Base-by-base conservation (phyloP, 2,113 vertebrate species). In the Eulemur macaco region DNA sequence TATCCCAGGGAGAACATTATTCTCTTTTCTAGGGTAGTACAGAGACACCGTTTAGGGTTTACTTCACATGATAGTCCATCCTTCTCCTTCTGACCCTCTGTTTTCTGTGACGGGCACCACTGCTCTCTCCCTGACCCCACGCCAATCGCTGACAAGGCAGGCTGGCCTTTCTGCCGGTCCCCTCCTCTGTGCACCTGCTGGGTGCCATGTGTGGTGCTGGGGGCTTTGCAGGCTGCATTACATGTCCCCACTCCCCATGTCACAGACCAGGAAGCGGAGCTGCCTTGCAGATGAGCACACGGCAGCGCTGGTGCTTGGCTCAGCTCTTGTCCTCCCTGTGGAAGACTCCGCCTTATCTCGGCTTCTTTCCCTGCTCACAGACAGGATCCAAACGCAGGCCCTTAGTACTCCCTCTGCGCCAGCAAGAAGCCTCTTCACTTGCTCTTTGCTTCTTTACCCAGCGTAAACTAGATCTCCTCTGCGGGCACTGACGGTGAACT, bases 201-300 rank as follows among this genome's bases (percentile, higher is more conserved):
- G 47, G 23, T 15, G n/a, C 52, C 56, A 15, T 3, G 6, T 0
- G 0, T 8, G 71, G 17, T 50, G n/a, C 60, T 23, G n/a, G 23
- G 31, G 47, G 12, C 52, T 45, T 39, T 15, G 6, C 12, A 25
- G 45, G 31, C 15, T 50, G 37, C 47, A 66, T 39, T 18, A n/a
- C 18, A 20, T 5, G 9, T 27, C 78, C 82, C 56, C 83, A 54
- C 14, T 31, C 73, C 82, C 56, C 83, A 47, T 15, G 31, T 66
- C 58, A 76, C 81, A 93, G 71, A 50, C 1, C 1, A 64, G 52
- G 13, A 71, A 64, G 69, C 9, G 34, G 31, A 27, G 45, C 31
- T 0, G 34, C 60, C 0, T 6, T 39, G 20, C 27, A 2, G 8
- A 6, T 3, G 6, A 10, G 25, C 1, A 1, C 13, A 34, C 14